Base-by-base conservation (phyloP, 2,888 invertebrate genomes). In the Coelinius sp. region DNA sequence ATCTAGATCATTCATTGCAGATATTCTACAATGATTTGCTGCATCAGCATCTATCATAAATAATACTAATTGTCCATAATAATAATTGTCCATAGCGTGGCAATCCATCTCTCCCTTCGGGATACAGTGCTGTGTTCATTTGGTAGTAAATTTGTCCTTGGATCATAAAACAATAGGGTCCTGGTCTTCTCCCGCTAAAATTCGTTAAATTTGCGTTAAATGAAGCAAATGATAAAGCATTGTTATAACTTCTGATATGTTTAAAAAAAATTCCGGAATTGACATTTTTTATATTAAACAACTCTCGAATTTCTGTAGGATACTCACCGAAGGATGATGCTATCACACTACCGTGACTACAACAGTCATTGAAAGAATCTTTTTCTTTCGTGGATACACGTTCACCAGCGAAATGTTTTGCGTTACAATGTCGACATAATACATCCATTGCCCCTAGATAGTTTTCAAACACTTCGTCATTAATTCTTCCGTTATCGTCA, bases 21-120 rank as follows among this genome's bases (percentile, higher is more conserved):
- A 38, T 38, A 38, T 38, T 38, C 38, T 38, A 38, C 38, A 38
- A 38, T 7, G 38, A 10, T 38, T 38, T 38, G 75, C 73, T 74
- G 75, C 71, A 31, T 75, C 35, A 22, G 56, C 20, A 73, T 77
- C 78, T 8, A 75, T 63, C 52, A 78, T 77, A 38, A 76, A 78
- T 4, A n/a, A n/a, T n/a, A n/a, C n/a, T n/a, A n/a, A n/a, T n/a
- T n/a, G n/a, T n/a, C n/a, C n/a, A n/a, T n/a, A n/a, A n/a, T n/a
- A n/a, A n/a, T n/a, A 76, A 52, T 62, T 78, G 76, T n/a, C 78
- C 77, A 68, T 73, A 76, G 53, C 59, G 68, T n/a, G 76, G 74
- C 8, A 68, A 38, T 69, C 75, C 68, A 52, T 68, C 35, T 3
- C 10, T 10, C 10, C 20, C 8, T 20, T 52, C 22, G 38, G 73